Evolutionary conservation across 2,888 invertebrate genomes (phyloP), one percentile per base, ranked within the genome.

Genomic region (Anodontia alba): DNA sequence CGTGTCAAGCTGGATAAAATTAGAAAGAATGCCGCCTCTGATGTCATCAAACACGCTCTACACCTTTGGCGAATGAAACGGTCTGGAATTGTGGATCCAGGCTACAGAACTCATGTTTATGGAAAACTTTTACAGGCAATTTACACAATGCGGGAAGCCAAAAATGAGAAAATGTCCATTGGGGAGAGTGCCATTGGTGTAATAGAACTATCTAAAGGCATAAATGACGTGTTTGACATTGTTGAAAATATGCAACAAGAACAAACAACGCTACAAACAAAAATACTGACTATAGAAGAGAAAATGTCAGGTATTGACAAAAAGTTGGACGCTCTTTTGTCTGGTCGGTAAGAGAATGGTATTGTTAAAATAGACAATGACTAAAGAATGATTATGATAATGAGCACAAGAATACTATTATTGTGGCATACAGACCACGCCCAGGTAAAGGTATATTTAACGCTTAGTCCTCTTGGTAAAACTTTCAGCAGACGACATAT

Each of bases 11-110:
- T 90, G 62, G 92, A 91, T 75, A 90, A 91, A 75, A 82, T 84
- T 20, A 80, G 88, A 38, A 91, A 91, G 78, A 76, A 90, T 66
- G 91, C 91, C 1, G 92, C 92, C 10, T 90, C 92, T 5, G 88
- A 92, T 79, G 90, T 91, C 73, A 90, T 92, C 31, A 92, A 92
- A 78, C 82, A 88, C 49, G 89, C 89, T n/a, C 76, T 92, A 10
- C 78, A 85, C 66, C 74, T 92, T 15, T 91, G 91, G 92, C 78
- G 88, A 15, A 80, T 91, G 79, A 88, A 88, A 33, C 78, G 82
- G 33, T 81, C 81, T n/a, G 83, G 87, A n/a, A 68, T 81, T 10
- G 62, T 75, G 10, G 75, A 69, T 36, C 82, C 81, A 36, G 73
- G 71, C 46, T 71, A 62, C 26, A 74, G 89, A 38, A 83, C 87